Percentiles rank a stretch among this genome's conserved stretches.
Conservation (phyloP, 2,797 vertebrate genomes). For the Gobionotothen gibberifrons region DNA sequence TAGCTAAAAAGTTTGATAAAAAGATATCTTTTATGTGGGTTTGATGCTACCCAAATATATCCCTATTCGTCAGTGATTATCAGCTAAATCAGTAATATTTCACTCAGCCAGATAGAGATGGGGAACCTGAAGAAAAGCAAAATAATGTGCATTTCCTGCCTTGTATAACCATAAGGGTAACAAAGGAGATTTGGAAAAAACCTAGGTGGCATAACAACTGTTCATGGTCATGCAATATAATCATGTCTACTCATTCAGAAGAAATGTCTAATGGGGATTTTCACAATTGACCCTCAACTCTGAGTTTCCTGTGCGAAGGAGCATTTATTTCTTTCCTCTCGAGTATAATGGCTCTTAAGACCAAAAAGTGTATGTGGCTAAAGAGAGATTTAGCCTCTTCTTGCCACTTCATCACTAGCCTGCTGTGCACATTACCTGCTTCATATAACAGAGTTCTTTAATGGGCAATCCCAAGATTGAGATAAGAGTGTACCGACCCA, state of each 20-base stretch:
- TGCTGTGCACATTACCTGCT: constrained; percentile 61
- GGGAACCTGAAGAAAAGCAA: neutral
- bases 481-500: constrained; percentile 60
- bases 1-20: neutral
- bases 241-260: constrained; percentile 28
- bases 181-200: neutral
- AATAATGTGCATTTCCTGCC: neutral
- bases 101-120: neutral
- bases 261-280: constrained; percentile 39
- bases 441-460: constrained; percentile 72
- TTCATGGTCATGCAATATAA: constrained; percentile 10
- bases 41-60: neutral
- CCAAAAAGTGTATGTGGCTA: constrained; percentile 46
- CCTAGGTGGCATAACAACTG: constrained; percentile 4
- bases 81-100: neutral
- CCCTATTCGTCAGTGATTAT: neutral
- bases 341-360: constrained; percentile 57
- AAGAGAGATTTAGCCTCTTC: constrained; percentile 51
- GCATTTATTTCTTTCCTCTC: constrained; percentile 48
- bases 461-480: constrained; percentile 65
- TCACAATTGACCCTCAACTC: constrained; percentile 61
- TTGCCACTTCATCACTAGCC: constrained; percentile 50
- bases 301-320: constrained; percentile 38
- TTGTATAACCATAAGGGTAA: neutral
- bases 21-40: neutral